Percentiles rank a stretch among this genome's conserved stretches.
Conservation (phyloP, 2,888 invertebrate genomes). For the Anarsia innoxiella region DNA sequence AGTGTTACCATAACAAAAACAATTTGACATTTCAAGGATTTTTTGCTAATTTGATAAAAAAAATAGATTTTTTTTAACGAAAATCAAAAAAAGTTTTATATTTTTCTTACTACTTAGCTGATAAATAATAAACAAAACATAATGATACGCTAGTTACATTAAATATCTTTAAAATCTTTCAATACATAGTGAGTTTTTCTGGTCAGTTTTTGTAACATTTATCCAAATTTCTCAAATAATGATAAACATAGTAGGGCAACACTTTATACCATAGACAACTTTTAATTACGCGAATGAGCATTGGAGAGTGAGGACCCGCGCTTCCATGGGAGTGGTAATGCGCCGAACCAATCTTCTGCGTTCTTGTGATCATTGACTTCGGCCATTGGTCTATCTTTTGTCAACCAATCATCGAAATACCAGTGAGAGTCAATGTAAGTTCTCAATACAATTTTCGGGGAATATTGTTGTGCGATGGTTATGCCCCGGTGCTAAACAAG, state of each 20-base stretch:
- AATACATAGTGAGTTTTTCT: too few relatives aligned
- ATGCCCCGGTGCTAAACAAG: slow-evolving; percentile 28
- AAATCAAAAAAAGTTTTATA: too few relatives aligned
- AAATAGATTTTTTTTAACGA: too few relatives aligned
- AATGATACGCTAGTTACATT: too few relatives aligned
- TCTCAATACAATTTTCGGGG: slow-evolving; percentile 54
- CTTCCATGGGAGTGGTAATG: slow-evolving; percentile 79
- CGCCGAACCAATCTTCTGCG: slow-evolving; percentile 80
- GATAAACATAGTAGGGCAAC: slow-evolving; percentile 7
- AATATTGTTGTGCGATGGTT: slow-evolving; percentile 44
- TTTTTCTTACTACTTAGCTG: too few relatives aligned
- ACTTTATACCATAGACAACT: slow-evolving; percentile 51
- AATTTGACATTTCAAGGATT: too few relatives aligned
- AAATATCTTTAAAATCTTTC: too few relatives aligned
- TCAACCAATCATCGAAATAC: slow-evolving; percentile 93
- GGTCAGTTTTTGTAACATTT: too few relatives aligned
- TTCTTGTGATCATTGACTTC: slow-evolving; percentile 84
- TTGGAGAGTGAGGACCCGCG: slow-evolving; percentile 56
- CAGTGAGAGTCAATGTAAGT: slow-evolving; percentile 76
- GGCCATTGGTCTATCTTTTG: slow-evolving; percentile 90
- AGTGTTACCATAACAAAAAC: too few relatives aligned
- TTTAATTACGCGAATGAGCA: slow-evolving; percentile 61
- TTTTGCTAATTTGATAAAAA: too few relatives aligned
- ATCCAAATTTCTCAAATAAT: too few relatives aligned
- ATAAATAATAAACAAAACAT: too few relatives aligned